These are phyloP conservation scores for Dioctria linearis DNA, from an alignment of 2,888 invertebrate genomes.

Conservation along the genomic window DNA sequence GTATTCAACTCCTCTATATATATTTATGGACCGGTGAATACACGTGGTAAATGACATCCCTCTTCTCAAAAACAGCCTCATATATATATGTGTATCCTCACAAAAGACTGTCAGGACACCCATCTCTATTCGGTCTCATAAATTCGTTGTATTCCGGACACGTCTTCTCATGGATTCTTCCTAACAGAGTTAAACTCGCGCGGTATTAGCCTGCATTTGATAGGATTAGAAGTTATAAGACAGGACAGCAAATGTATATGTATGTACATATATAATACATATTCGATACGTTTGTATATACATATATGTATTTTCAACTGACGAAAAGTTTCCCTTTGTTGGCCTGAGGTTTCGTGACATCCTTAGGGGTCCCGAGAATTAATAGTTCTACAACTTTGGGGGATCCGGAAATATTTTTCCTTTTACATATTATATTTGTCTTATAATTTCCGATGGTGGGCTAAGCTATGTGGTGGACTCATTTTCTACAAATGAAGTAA, in stretches of 20 bases:
- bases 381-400: background rate
- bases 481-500: conserved; percentile 25
- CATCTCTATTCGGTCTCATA: conserved; percentile 11
- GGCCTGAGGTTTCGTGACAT: conserved; percentile 17
- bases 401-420: background rate
- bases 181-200: conserved; percentile 52
- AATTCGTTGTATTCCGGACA: conserved; percentile 27
- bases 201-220: conserved; percentile 52
- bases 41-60: conserved; percentile 40
- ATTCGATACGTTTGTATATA: background rate
- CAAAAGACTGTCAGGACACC: conserved; percentile 22
- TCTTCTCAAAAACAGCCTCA: conserved; percentile 41
- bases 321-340: conserved; percentile 33
- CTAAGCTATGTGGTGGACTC: background rate
- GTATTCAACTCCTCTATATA: conserved; percentile 44
- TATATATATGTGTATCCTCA: conserved; percentile 8
- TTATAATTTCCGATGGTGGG: conserved; percentile 34
- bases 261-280: background rate
- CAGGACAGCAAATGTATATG: conserved; percentile 9
- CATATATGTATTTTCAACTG: conserved; percentile 15
- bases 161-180: conserved; percentile 42
- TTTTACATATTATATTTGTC: conserved; percentile 20
- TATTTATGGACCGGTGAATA: conserved; percentile 51
- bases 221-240: conserved; percentile 54
- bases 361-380: conserved; percentile 1